Evolutionary conservation across 2,797 vertebrate species (phyloP).

Genomic region (Eleutherodactylus coqui): DNA sequence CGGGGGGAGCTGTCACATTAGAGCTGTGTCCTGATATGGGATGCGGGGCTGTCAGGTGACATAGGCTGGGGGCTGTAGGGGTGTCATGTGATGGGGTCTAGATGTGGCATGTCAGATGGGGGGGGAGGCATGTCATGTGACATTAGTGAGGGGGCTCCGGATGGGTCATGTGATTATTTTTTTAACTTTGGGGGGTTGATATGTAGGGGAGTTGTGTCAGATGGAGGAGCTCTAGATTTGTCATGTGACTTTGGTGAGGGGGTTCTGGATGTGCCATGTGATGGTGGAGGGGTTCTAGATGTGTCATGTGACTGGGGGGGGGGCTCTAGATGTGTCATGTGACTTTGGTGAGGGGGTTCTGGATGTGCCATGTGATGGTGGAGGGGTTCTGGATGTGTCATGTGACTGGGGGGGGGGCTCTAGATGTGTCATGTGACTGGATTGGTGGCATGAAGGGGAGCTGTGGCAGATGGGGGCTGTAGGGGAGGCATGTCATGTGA

Average conservation of each 20-base stretch:
- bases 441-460: no score
- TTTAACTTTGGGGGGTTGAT: neutral
- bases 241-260: neutral
- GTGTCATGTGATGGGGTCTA: neutral
- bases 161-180: no score
- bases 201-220: neutral
- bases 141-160: neutral
- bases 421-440: neutral
- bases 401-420: neutral
- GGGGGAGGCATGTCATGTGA: neutral
- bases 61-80: neutral
- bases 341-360: neutral
- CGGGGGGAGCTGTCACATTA: no score
- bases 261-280: neutral
- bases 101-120: neutral
- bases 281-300: neutral
- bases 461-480: neutral
- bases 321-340: neutral
- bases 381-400: neutral
- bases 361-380: neutral
- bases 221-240: neutral
- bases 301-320: no score
- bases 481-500: neutral
- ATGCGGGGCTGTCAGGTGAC: neutral
- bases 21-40: no score